phyloP scores from a whole-genome alignment of 1,140 invertebrate species.

The Sesamia nonagrioides region DNA sequence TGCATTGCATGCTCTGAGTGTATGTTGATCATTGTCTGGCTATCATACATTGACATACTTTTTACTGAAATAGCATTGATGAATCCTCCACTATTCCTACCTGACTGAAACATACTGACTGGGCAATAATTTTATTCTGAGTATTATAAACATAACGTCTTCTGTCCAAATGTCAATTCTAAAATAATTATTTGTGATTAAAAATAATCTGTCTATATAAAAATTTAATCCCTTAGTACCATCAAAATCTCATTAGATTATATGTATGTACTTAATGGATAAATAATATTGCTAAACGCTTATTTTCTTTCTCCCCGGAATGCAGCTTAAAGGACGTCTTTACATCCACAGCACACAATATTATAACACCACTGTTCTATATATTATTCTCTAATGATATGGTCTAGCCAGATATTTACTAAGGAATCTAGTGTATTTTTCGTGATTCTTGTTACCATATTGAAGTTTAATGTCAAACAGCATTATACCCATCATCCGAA shows the following conservation, averaged over 20 bases:
- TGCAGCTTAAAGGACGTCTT: constrained; percentile 83
- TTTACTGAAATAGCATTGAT: not conserved
- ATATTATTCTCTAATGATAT: constrained; percentile 38
- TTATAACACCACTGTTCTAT: constrained; percentile 58
- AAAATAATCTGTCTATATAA: not conserved
- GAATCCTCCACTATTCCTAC: not conserved
- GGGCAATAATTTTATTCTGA: not conserved
- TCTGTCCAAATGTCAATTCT: not conserved
- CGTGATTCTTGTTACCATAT: constrained; percentile 27
- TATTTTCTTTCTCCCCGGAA: constrained; percentile 73
- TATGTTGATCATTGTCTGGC: constrained; percentile 46
- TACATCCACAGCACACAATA: constrained; percentile 62
- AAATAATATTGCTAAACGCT: constrained; percentile 55
- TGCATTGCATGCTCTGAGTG: constrained; percentile 52
- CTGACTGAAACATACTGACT: not conserved
- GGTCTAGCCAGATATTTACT: constrained; percentile 37
- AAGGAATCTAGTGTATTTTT: constrained; percentile 32
- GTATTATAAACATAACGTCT: too few relatives aligned
- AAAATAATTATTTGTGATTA: not conserved
- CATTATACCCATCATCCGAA: constrained; percentile 13
- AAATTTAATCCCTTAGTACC: not conserved
- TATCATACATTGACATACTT: constrained; percentile 21
- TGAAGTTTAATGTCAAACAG: constrained; percentile 10
- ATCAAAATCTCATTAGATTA: constrained; percentile 12
- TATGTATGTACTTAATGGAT: constrained; percentile 34